Evolutionary conservation across 2,888 invertebrate species (phyloP), one percentile per base, ranked within the genome.

Genomic region (Cephus pygmeus): DNA sequence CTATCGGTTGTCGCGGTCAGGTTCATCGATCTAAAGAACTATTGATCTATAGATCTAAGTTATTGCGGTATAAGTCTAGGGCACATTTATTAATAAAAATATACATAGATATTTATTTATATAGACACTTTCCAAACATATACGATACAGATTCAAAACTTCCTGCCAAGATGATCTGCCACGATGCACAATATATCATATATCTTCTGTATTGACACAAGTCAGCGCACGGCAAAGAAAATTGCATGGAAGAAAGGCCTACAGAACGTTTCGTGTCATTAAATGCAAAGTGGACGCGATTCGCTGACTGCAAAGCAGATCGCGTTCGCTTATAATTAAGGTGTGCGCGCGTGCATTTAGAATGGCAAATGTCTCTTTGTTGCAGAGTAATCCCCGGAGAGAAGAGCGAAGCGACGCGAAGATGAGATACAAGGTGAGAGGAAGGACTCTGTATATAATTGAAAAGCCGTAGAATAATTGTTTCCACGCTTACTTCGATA

Each of bases 351-450:
- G 40, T 56, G 40, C 40, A 56, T 56, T 56, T 56, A 56, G 40
- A 56, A 56, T 56, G 40, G 40, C 40, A 71, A 77, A 79, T 80
- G 76, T 73, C 81, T 76, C 81, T 87, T 83, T 87, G 85, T 85
- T 87, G 75, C 85, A 88, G 87, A 69, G 76, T 30, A 73, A 73
- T 40, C 69, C 76, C 36, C 2, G 30, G 30, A 71, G 34, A 34
- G 74, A 68, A 75, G 76, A 69, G 34, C 30, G 73, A 69, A 81
- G 69, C 69, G 75, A 34, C 77, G 73, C 81, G 75, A 87, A 84
- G 80, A 90, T 90, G 90, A 87, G 86, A 79, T 89, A 90, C 83
- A 89, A 90, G 89, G 90, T 90, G 82, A 89, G 87, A 35, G 30
- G 56, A 78, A 3, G 34, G 15, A 23, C 40, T 40, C 4, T 15